Conservation (phyloP, 1,140 invertebrate species). For the Drosophila kohkoa region DNA sequence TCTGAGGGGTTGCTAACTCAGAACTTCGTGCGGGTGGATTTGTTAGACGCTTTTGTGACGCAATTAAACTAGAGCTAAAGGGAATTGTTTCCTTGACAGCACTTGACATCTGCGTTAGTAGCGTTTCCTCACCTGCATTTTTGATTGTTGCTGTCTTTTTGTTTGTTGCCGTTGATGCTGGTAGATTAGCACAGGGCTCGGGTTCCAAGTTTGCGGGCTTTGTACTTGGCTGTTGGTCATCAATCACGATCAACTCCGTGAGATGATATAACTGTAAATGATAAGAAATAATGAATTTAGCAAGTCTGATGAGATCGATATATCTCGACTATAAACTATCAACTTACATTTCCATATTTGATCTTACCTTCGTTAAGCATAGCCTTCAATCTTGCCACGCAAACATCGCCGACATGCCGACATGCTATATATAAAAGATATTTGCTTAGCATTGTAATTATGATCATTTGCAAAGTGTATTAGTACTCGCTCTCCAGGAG, state of each 20-base stretch:
- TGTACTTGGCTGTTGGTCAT: background rate
- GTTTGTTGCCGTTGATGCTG: no score
- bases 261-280: slow-evolving; percentile 4
- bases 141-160: background rate
- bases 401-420: background rate
- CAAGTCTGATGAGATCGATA: no score
- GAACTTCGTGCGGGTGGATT: background rate
- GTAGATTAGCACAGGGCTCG: no score
- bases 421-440: slow-evolving; percentile 4
- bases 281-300: background rate
- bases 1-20: no score
- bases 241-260: slow-evolving; percentile 32
- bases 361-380: slow-evolving; percentile 47
- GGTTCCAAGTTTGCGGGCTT: background rate
- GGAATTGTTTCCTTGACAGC: background rate
- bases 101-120: background rate
- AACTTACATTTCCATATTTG: slow-evolving; percentile 51
- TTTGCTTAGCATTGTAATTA: background rate
- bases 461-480: no score
- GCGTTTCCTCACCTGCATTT: no score
- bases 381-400: slow-evolving; percentile 38
- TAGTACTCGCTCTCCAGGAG: slow-evolving; percentile 41
- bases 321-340: no score
- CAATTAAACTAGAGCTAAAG: no score
- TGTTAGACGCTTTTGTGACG: background rate